Evolutionary conservation across 2,113 vertebrate genomes (phyloP).

Genomic region (Gallinago paraguaiae): DNA sequence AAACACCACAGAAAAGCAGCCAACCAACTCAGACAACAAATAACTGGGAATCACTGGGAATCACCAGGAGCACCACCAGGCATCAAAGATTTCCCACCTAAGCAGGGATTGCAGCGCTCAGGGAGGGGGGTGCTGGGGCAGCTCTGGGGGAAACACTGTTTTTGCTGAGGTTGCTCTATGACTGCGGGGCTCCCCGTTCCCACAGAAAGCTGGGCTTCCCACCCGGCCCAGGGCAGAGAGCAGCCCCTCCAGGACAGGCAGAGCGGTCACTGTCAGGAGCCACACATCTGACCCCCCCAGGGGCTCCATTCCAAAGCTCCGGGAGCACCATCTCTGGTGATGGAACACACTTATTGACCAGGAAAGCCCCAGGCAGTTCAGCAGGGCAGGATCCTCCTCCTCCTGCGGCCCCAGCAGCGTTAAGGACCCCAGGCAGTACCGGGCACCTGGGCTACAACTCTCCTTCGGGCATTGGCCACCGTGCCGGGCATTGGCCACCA

Average conservation of each 20-base stretch:
- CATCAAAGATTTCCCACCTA: not conserved
- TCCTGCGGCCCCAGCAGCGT: too few species aligned
- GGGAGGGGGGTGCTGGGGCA: not conserved
- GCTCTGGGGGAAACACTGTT: not conserved
- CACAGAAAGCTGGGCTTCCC: not conserved
- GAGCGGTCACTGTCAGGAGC: not conserved
- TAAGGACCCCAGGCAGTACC: too few species aligned
- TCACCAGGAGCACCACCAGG: not conserved
- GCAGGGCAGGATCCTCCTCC: too few species aligned
- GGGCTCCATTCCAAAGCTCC: not conserved
- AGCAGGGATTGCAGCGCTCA: not conserved
- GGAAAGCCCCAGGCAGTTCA: not conserved
- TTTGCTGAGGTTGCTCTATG: not conserved
- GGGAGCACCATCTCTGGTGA: not conserved
- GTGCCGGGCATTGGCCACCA: too few species aligned
- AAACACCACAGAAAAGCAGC: not conserved
- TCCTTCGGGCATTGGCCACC: too few species aligned
- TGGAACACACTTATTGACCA: fast-evolving
- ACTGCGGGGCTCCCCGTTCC: not conserved
- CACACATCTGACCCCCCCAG: too few species aligned
- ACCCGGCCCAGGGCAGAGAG: fast-evolving
- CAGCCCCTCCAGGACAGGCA: not conserved
- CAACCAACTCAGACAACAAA: not conserved
- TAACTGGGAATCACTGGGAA: not conserved
- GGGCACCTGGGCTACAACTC: too few species aligned